Percentiles rank a stretch among this genome's conserved stretches.
These are phyloP conservation scores for Listronotus oregonensis DNA, from an alignment of 1,140 invertebrate genomes.

Conservation along the genomic window DNA sequence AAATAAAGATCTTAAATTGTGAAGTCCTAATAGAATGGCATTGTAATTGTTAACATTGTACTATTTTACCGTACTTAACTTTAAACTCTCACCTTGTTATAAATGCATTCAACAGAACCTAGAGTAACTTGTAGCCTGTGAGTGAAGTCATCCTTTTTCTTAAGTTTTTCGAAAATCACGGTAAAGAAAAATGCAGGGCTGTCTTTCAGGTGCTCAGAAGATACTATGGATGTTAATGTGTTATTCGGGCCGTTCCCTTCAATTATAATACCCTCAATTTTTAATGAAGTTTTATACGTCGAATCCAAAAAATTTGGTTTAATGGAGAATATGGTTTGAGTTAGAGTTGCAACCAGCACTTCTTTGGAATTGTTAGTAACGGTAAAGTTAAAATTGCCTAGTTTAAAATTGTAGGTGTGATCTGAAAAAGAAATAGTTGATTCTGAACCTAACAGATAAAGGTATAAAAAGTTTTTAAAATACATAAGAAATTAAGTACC, in stretches of 20 bases:
- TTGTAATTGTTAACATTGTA: too few relatives aligned
- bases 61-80: too few relatives aligned
- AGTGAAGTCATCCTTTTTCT: constrained; percentile 67
- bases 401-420: constrained; percentile 78
- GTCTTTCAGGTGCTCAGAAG: constrained; percentile 57
- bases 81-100: constrained; percentile 70
- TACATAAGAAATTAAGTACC: constrained; percentile 11
- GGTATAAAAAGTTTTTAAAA: too few relatives aligned
- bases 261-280: constrained; percentile 76
- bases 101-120: constrained; percentile 78
- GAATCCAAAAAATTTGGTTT: constrained; percentile 44
- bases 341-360: constrained; percentile 73
- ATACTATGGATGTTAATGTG: constrained; percentile 70
- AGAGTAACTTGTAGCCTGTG: constrained; percentile 70
- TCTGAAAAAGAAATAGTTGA: constrained; percentile 58
- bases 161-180: constrained; percentile 77
- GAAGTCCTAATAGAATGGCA: too few relatives aligned
- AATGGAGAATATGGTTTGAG: constrained; percentile 60
- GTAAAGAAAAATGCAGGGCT: constrained; percentile 73
- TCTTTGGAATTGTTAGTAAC: constrained; percentile 73
- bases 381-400: constrained; percentile 75
- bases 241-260: constrained; percentile 77
- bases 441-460: too few relatives aligned
- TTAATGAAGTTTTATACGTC: constrained; percentile 43
- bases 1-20: too few relatives aligned